Evolutionary conservation across 2,113 vertebrate genomes (phyloP), one percentile per base, ranked within the genome.

Genomic region (Halcyon senegalensis): DNA sequence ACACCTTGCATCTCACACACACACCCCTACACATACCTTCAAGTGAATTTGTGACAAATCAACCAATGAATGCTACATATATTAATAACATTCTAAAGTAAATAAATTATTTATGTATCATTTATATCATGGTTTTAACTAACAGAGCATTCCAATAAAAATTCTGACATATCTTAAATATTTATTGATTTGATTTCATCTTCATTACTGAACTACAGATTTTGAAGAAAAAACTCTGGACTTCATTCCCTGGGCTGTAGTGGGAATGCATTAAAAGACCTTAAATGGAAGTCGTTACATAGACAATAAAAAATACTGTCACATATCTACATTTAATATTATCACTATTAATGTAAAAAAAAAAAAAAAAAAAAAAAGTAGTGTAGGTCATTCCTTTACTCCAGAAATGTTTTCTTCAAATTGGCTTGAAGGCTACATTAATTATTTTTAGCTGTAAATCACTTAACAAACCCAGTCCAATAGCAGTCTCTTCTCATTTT

Each of bases 381-480:
- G 6, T 28, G 27, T 46, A 51, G 27, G 15, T 48, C 75, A 56
- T 39, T 89, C 30, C 48, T 89, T 81, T 53, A 60, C 7, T 89
- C 39, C 24, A 78, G 35, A 67, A 87, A 78, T 44, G 16, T 73
- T 87, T 84, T 69, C 44, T 82, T 82, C 44, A 64, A 87, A 33
- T 28, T 62, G 33, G 50, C 24, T 90, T 91, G 21, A 77, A 80
- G 24, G 39, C 50, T 86, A 70, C 16, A 75, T 85, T 75, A 78
- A 84, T 69, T 75, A 91, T 73, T 62, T 89, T 30, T 85, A 79
- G 24, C 41, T 73, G 31, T 39, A 91, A 91, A 94, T 35, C 58
- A 64, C 16, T 72, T 89, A 70, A 75, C 50, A 50, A 87, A 20
- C 13, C 24, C 55, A 63, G 31, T 43, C 17, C 33, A 67, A 15